Evolutionary conservation across 1,140 invertebrate genomes (phyloP), one percentile per base, ranked within the genome.

Genomic region (Leptopilina boulardi): DNA sequence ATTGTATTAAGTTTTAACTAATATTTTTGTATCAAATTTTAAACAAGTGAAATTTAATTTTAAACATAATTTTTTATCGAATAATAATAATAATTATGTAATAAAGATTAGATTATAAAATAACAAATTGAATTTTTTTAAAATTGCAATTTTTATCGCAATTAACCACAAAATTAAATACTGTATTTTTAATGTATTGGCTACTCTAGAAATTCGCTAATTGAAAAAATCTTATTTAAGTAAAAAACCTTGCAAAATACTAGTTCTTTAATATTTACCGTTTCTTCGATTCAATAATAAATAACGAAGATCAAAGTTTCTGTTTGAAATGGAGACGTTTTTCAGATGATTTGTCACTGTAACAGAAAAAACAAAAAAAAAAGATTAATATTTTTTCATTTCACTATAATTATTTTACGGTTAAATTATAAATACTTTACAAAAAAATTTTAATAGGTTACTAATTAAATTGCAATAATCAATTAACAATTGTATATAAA

Each of bases 341-440:
- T 15, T 66, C 59, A 6, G 23, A n/a, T 30, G 34, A 56, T n/a
- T 51, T 75, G 41, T 19, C 51, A 71, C 30, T 70, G 66, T 13
- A 76, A 66, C 11, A 70, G 23, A 38, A 41, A 6, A 75, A 44
- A 44, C 15, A 13, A 70, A 70, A 75, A 34, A 66, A 66, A 70
- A n/a, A 5, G 30, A 3, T 30, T 18, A n/a, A 18, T 34, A 54
- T 18, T 59, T 73, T 9, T 11, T 34, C 9, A 70, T 18, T 3
- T 30, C 5, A 30, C 5, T 30, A 30, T 5, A 30, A n/a, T 5
- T 30, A 30, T 30, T 30, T 30, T 30, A 3, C 26, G 5, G 5
- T 30, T 30, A 30, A 30, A 3, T 30, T 30, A 30, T 5, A 3
- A 30, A 30, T 30, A 30, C 26, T 30, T n/a, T n/a, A n/a, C n/a